Evolutionary conservation across 2,888 invertebrate genomes (phyloP), one percentile per base, ranked within the genome.

Genomic region (Steinernema hermaphroditum): DNA sequence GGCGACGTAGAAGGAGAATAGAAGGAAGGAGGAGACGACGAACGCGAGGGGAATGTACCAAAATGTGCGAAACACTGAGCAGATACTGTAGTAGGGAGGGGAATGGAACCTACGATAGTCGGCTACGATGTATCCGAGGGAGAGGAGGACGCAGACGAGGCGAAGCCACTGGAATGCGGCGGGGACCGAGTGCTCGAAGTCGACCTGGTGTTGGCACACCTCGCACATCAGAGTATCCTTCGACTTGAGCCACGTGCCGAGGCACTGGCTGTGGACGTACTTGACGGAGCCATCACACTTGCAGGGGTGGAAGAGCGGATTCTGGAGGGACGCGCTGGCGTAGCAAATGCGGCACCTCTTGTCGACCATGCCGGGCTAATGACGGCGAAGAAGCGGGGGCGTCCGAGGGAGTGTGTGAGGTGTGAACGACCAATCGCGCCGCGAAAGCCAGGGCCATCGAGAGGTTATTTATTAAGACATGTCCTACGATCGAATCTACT

Each of bases 291-390:
- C 62, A 9, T 29, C 12, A 16, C 62, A 62, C 29, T 62, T 29
- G 62, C 62, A 62, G 16, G 62, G 62, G 34, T 62, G 62, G 32
- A n/a, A 62, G 62, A 62, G 62, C 14, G 62, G 62, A 4, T 62
- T 62, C 32, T 16, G 16, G 32, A 32, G 16, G 27, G 62, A 62
- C 14, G 62, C 29, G 14, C 62, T 32, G 2, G 27, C 16, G 62
- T 62, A 32, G 62, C 62, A 62, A 16, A 62, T 62, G 12, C 62
- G 27, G 19, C 62, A 62, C 12, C 29, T 1, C 32, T 62, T 62
- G 1, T 32, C 62, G 8, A 62, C 62, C 62, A 62, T 62, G 1
- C 32, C 29, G 27, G 22, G 14, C 22, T 54, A 14, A 8, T 8
- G 43, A 14, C 43, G 16, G 16, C 46, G 46, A 19, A 46, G 46